phyloP scores from a whole-genome alignment of 2,113 vertebrate genomes.

The Vombatus ursinus region DNA sequence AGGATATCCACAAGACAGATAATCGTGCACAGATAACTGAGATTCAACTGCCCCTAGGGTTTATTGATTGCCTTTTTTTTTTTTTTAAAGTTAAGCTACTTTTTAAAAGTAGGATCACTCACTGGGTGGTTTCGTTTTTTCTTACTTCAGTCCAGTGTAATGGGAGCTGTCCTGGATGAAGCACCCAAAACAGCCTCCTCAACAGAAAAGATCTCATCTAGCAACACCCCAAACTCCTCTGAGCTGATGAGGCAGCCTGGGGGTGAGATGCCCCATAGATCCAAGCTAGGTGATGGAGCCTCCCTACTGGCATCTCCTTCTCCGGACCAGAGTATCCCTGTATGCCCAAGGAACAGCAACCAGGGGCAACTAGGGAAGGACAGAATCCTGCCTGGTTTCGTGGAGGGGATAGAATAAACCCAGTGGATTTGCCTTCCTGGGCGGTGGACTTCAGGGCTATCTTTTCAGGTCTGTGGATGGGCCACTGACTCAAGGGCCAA shows the following conservation, averaged over 20 bases:
- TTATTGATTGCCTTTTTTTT: not conserved
- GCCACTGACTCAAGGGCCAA: not conserved
- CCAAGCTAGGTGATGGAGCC: conserved; percentile 9
- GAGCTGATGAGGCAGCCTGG: not conserved
- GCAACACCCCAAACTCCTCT: not conserved
- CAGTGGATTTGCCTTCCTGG: not conserved
- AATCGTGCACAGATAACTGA: not conserved
- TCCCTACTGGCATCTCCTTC: not conserved
- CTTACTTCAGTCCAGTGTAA: not conserved
- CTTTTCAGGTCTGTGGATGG: not conserved
- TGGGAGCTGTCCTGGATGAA: not conserved
- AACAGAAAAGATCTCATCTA: not conserved
- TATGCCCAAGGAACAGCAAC: not conserved
- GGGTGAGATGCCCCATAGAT: not conserved
- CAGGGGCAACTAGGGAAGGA: not conserved
- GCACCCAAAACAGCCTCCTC: not conserved
- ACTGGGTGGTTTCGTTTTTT: not conserved
- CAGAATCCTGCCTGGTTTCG: conserved; percentile 81
- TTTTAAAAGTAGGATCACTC: not conserved
- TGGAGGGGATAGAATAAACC: conserved; percentile 60
- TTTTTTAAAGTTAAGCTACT: not conserved
- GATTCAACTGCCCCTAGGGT: not conserved
- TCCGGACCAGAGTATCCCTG: not conserved
- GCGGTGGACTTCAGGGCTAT: not conserved
- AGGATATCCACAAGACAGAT: not conserved